These are phyloP conservation scores for Ctenoplectra terminalis DNA, from an alignment of 1,140 invertebrate genomes.

Conservation along the genomic window DNA sequence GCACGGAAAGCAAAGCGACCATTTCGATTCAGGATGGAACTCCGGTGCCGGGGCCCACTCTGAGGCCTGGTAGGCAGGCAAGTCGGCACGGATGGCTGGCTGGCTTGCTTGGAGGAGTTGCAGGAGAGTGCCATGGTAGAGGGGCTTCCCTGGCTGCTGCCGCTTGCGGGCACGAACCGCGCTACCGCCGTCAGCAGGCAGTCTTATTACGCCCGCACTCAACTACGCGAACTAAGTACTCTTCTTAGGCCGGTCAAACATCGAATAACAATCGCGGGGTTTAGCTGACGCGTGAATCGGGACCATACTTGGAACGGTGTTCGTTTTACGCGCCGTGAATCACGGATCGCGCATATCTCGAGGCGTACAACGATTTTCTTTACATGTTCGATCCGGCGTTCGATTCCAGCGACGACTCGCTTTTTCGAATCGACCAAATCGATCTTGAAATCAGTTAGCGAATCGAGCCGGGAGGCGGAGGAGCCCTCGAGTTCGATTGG, in stretches of 20 bases:
- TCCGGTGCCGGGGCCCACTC: conserved; percentile 49
- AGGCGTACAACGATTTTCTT: neutral
- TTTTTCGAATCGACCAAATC: conserved; percentile 3
- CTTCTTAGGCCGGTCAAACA: conserved; percentile 49
- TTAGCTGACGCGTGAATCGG: conserved; percentile 16
- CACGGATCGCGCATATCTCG: neutral
- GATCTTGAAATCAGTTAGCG: conserved; percentile 9
- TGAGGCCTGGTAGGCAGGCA: conserved; percentile 42
- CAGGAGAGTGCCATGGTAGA: conserved; percentile 61
- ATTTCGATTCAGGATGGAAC: conserved; percentile 55
- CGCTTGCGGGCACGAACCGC: conserved; percentile 68
- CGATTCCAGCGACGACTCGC: neutral
- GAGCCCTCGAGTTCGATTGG: conserved; percentile 16
- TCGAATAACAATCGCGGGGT: conserved; percentile 7
- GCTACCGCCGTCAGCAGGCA: conserved; percentile 72
- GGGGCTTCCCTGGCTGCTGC: conserved; percentile 61
- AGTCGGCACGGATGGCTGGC: conserved; percentile 53
- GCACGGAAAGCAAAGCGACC: conserved; percentile 43
- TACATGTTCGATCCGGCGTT: neutral
- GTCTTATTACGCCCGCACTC: conserved; percentile 75
- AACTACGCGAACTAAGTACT: conserved; percentile 73
- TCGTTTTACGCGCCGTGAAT: neutral
- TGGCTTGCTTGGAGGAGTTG: conserved; percentile 56
- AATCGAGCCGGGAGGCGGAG: conserved; percentile 14
- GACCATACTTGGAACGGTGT: neutral